phyloP scores from a whole-genome alignment of 1,140 invertebrate species.

The Dolichoris vasculosae region DNA sequence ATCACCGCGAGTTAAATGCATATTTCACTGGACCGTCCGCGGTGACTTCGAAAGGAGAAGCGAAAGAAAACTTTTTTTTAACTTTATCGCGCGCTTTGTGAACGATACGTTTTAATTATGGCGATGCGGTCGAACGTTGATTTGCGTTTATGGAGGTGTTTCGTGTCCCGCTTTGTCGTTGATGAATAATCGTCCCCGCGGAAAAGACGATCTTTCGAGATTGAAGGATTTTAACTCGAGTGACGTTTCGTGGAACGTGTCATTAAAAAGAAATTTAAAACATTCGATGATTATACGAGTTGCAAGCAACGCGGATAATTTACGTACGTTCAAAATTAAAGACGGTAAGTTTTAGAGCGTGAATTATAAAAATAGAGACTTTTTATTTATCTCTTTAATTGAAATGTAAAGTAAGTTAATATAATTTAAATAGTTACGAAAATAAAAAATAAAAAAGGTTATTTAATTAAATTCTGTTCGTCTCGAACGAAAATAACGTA shows the following conservation, averaged over 20 bases:
- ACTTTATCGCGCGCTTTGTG: background rate
- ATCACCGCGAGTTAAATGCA: background rate
- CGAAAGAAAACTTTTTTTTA: background rate
- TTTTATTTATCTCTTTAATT: background rate
- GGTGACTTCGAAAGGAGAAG: too few species aligned
- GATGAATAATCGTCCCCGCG: too few species aligned
- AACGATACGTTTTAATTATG: background rate
- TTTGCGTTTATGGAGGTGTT: background rate
- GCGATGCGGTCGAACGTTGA: background rate
- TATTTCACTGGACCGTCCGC: background rate
- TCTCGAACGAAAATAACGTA: background rate
- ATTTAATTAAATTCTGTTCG: too few species aligned
- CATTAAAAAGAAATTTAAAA: too few species aligned
- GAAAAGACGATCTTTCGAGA: background rate
- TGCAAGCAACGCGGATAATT: too few species aligned
- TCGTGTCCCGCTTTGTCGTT: too few species aligned
- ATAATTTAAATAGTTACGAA: too few species aligned
- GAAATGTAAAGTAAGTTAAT: too few species aligned
- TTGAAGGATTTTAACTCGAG: too few species aligned
- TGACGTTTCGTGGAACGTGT: too few species aligned
- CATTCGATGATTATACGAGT: too few species aligned
- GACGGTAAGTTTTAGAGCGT: background rate
- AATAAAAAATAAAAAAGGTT: too few species aligned
- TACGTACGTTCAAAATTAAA: background rate
- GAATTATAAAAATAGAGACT: background rate